These are phyloP conservation scores for Lymantria dispar DNA, from an alignment of 2,888 invertebrate genomes.

Conservation along the genomic window DNA sequence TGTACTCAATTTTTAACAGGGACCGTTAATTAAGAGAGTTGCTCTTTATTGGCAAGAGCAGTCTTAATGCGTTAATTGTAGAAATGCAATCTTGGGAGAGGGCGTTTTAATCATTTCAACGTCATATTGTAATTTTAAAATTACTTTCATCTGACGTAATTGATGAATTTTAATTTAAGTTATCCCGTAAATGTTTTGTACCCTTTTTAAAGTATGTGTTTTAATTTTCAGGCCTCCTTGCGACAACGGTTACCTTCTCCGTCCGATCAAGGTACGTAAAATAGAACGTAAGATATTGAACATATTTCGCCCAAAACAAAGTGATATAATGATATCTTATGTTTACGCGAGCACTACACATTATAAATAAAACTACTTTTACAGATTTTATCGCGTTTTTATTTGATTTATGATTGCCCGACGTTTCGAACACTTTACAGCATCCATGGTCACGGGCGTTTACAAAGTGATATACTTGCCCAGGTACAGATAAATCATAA, in stretches of 20 bases:
- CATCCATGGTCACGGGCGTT: too few species aligned
- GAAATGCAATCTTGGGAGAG: constrained; percentile 78
- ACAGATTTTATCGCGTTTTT: too few species aligned
- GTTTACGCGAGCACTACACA: too few species aligned
- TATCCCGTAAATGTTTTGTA: constrained; percentile 25
- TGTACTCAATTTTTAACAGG: constrained; percentile 82
- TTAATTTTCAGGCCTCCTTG: constrained; percentile 62
- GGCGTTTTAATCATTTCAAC: constrained; percentile 73
- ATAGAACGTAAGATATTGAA: neutral
- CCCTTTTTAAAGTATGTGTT: constrained; percentile 21
- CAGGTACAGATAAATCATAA: too few species aligned
- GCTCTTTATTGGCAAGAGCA: constrained; percentile 77
- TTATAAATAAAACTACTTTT: too few species aligned
- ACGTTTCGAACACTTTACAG: too few species aligned
- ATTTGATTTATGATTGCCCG: too few species aligned
- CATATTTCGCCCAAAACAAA: neutral
- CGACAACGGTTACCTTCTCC: constrained; percentile 72
- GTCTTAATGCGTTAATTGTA: constrained; percentile 82
- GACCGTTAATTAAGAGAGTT: constrained; percentile 78
- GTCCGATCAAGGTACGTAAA: constrained; percentile 66
- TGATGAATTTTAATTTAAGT: constrained; percentile 56
- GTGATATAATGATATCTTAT: too few species aligned
- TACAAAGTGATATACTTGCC: too few species aligned
- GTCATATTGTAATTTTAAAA: constrained; percentile 72
- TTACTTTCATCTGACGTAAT: constrained; percentile 46